Evolutionary conservation across 2,888 invertebrate species (phyloP), one percentile per base, ranked within the genome.

Genomic region (Phortica okadai): DNA sequence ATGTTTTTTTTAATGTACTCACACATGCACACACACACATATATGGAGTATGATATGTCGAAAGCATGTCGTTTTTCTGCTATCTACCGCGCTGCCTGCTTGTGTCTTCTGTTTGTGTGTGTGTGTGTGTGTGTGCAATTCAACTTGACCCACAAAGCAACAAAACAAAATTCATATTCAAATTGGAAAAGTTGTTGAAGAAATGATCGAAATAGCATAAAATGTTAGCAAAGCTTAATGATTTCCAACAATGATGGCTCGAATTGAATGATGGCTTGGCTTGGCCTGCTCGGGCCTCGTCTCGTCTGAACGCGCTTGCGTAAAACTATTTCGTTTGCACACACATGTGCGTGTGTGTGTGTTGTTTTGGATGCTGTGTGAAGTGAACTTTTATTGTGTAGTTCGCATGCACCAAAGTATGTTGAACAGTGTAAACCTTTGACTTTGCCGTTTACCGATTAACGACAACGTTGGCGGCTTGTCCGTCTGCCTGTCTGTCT

Each of bases 111-210:
- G 25, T 67, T 78, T 77, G 25, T 67, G 79, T 77, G 25, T 74
- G 74, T 54, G 74, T 59, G 75, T 66, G 73, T 77, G 79, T 62
- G 41, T 59, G 45, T 80, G 62, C 76, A 79, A 83, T 84, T 87
- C 86, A 87, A 87, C 86, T 87, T 87, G 86, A 88, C 86, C 88
- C 82, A 87, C 84, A 87, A 81, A 75, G 44, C 56, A 11, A 59
- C 44, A 74, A 21, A 21, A 14, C 33, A 45, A 78, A 74, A 16
- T 67, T 62, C 54, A 64, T 77, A 45, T 77, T 33, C 56, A 74
- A 74, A 74, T 74, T 74, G 16, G 44, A 45, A 45, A 69, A 45
- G 33, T 69, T 69, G 50, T 69, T 14, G 16, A 56, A 72, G 56
- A 72, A 72, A 72, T 54, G 33, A 6, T 14, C 16, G 45, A 33